These are phyloP conservation scores for Physocephala rufipes DNA, from an alignment of 2,888 invertebrate species.

Conservation along the genomic window DNA sequence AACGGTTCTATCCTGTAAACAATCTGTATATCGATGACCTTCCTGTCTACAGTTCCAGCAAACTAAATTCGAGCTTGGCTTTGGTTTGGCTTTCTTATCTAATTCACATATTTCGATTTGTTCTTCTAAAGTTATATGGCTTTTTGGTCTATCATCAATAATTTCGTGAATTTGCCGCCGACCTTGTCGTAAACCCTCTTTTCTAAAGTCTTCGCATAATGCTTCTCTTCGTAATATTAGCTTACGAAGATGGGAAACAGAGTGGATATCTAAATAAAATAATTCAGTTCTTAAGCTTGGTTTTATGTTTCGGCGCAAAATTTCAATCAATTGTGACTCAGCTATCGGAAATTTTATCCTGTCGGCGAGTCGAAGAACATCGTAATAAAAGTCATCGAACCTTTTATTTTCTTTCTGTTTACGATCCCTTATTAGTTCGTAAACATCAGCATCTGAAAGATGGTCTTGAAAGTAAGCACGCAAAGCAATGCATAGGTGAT, in stretches of 20 bases:
- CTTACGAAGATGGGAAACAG: background rate
- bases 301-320: background rate
- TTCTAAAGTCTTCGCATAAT: background rate
- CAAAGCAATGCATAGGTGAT: background rate
- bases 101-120: background rate
- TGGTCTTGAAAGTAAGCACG: constrained; percentile 5
- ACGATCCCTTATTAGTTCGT: constrained; percentile 4
- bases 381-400: constrained; percentile 14
- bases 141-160: background rate
- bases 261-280: constrained; percentile 2
- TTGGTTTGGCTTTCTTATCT: background rate
- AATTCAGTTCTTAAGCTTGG: constrained; percentile 8
- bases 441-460: background rate
- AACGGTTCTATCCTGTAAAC: background rate
- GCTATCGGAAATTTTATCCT: background rate
- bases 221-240: constrained; percentile 11
- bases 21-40: background rate
- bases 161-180: background rate
- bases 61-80: background rate
- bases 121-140: background rate
- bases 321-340: constrained; percentile 2
- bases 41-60: constrained; percentile 7
- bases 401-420: constrained; percentile 1
- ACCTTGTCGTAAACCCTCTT: background rate
- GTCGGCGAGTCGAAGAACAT: background rate